Evolutionary conservation across 2,113 vertebrate species (phyloP), one percentile per base, ranked within the genome.

Genomic region (Gallinago jamesoni): DNA sequence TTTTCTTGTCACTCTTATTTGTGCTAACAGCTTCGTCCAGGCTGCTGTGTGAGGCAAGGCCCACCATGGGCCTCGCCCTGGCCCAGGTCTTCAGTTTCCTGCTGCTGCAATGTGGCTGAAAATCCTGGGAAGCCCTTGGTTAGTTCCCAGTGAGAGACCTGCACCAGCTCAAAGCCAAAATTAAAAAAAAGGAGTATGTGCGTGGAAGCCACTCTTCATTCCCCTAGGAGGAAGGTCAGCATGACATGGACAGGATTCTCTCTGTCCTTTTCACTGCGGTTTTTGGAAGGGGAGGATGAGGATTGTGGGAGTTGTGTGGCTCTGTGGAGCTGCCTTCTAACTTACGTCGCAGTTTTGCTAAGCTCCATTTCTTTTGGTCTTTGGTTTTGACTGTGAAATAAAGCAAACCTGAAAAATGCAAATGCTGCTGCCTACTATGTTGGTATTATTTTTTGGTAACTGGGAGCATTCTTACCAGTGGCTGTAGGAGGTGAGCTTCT

Each of bases 261-360:
- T 28, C 27, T 12, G 13, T 37, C 7, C 14, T n/a, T 27, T 25
- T 64, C 19, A 13, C 2, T 50, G 45, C 30, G 64, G 20, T 60
- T 85, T 83, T 82, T 37, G 33, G 33, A 57, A 14, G 1, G 0
- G 6, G 2, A 23, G 3, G 3, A 23, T 9, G 30, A 8, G 35
- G 6, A 16, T 4, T 15, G 9, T 15, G 7, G 22, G 37, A 53
- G 31, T 31, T 1, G 1, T 33, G 15, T 21, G 50, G 22, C 12
- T 67, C 12, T 50, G 10, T 45, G 30, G 39, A 88, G 4, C 27
- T 73, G 21, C 63, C 35, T 20, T 74, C 15, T 18, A 80, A 31
- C 11, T 50, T 59, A 53, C 0, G 5, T 2, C 0, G 0, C 22
- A 12, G 48, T 68, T 70, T 76, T 2, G 1, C 22, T 53, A 13